phyloP scores from a whole-genome alignment of 2,113 vertebrate species.

The Etia nguti region DNA sequence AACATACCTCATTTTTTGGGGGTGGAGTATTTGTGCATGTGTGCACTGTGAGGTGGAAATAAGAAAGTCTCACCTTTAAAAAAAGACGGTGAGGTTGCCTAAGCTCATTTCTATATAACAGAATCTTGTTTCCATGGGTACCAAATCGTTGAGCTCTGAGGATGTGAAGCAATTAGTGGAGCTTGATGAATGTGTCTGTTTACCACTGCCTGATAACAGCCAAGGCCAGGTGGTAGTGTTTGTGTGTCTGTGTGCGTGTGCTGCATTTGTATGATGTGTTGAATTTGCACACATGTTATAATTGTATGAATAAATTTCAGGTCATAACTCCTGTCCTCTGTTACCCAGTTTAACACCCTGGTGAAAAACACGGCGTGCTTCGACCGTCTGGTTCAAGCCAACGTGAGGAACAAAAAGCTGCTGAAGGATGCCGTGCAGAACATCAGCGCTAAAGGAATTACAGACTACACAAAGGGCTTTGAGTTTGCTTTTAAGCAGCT shows the following conservation, averaged over 20 bases:
- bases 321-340: background rate
- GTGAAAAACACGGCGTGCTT: constrained; percentile 96
- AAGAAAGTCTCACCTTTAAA: constrained; percentile 32
- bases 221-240: constrained; percentile 53
- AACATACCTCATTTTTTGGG: background rate
- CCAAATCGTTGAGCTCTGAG: constrained; percentile 55
- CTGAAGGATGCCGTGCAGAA: constrained; percentile 95
- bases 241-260: background rate
- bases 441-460: constrained; percentile 95
- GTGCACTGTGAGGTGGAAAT: background rate
- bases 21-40: background rate
- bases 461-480: constrained; percentile 97
- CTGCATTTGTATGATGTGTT: background rate
- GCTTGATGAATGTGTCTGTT: constrained; percentile 71
- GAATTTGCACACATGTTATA: background rate
- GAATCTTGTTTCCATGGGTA: constrained; percentile 73
- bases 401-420: constrained; percentile 97
- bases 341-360: constrained; percentile 88
- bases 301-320: constrained; percentile 2
- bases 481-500: constrained; percentile 97
- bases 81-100: constrained; percentile 32
- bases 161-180: constrained; percentile 69
- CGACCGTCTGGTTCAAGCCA: constrained; percentile 95
- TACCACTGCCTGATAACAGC: constrained; percentile 55
- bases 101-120: constrained; percentile 50